Evolutionary conservation across 2,797 vertebrate species (phyloP).

Genomic region (Coregonus suidteri): DNA sequence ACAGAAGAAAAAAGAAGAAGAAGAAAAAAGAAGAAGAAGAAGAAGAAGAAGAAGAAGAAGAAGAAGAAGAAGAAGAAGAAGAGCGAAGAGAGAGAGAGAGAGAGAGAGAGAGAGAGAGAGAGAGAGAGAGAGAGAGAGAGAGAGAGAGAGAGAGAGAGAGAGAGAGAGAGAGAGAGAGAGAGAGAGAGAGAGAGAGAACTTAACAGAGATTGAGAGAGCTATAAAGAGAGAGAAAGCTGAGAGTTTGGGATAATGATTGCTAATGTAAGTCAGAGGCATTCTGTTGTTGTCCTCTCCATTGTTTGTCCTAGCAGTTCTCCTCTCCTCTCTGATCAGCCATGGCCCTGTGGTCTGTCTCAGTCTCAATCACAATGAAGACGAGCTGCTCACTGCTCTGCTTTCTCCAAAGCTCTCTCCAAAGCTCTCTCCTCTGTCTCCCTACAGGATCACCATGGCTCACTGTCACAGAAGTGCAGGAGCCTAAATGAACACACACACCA

Average conservation of each 20-base stretch:
- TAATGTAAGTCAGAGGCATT: slow-evolving; percentile 23
- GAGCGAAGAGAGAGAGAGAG: too few relatives aligned
- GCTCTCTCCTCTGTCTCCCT: not conserved
- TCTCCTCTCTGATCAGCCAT: not conserved
- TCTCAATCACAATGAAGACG: slow-evolving; percentile 50
- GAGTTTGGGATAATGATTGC: slow-evolving; percentile 31
- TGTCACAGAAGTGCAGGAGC: slow-evolving; percentile 38
- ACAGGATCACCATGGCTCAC: not conserved
- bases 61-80: too few relatives aligned
- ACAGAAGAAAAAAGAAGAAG: not conserved
- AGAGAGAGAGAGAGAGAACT: not conserved
- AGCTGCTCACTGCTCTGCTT: slow-evolving; percentile 29
- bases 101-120: not conserved
- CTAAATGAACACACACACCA: not conserved
- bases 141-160: too few relatives aligned
- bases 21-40: not conserved
- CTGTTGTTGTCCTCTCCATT: slow-evolving; percentile 27
- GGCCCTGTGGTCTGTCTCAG: slow-evolving; percentile 33
- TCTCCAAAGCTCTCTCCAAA: not conserved
- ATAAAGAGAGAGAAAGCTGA: slow-evolving; percentile 25
- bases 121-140: slow-evolving; percentile 15
- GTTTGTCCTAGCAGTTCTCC: slow-evolving; percentile 36
- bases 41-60: not conserved
- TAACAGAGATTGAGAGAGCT: not conserved
- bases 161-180: too few relatives aligned